Conservation (phyloP, 2,113 vertebrate genomes). For the Fregata magnificens region DNA sequence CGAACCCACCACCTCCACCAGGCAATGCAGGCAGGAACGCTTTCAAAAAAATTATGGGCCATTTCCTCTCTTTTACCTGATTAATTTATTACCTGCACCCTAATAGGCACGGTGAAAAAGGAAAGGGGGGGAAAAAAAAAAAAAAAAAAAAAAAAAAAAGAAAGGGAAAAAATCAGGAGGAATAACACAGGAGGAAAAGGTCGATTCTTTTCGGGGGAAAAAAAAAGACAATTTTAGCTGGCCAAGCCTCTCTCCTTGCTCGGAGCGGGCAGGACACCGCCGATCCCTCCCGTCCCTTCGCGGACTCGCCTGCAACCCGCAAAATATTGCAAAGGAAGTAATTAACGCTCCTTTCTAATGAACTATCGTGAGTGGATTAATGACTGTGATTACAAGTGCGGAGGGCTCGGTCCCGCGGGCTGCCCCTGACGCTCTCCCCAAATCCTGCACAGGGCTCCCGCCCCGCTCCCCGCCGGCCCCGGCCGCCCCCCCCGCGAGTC, state of each 20-base stretch:
- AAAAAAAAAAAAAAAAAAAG: fast-evolving
- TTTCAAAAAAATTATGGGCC: neutral
- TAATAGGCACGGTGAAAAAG: neutral
- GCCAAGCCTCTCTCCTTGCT: neutral
- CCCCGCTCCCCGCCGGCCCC: no score
- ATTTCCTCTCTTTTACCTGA: neutral
- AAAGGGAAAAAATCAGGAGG: neutral
- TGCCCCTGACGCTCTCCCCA: neutral
- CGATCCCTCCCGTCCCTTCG: neutral
- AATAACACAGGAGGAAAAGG: neutral
- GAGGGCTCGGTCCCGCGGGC: neutral
- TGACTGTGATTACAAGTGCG: neutral
- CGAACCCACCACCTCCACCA: neutral
- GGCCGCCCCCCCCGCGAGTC: neutral
- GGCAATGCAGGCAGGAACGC: neutral
- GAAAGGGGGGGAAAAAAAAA: no score
- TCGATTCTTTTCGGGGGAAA: neutral
- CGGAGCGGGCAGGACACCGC: neutral
- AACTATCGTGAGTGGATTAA: neutral
- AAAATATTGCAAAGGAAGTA: neutral
- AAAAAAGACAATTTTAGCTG: neutral
- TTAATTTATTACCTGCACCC: neutral
- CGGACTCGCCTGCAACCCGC: neutral
- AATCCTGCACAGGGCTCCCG: neutral
- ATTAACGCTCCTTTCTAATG: neutral